Percentiles rank a stretch among this genome's conserved stretches.
Conservation (phyloP, 2,113 vertebrate genomes). For the Electrona antarctica region DNA sequence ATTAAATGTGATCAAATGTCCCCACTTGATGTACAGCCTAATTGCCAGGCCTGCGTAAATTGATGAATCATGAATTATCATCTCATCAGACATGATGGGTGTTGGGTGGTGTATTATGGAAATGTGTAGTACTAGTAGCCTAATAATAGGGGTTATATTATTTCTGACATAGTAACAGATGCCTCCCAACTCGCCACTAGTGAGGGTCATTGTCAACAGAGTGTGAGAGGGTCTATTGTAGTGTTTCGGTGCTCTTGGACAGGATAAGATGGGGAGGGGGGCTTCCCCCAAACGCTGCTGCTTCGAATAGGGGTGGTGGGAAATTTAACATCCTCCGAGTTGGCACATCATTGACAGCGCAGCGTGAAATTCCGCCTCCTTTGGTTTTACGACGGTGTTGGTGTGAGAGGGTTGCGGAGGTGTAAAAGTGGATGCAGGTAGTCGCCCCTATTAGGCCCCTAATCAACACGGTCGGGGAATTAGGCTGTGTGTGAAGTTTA, state of each 20-base stretch:
- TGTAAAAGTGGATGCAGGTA: conserved; percentile 73
- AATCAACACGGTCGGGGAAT: conserved; percentile 69
- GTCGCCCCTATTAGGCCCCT: conserved; percentile 66
- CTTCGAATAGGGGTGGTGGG: conserved; percentile 68
- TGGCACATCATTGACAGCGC: conserved; percentile 73
- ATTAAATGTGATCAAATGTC: too few relatives aligned
- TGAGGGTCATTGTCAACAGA: conserved; percentile 74
- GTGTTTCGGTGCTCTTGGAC: conserved; percentile 65
- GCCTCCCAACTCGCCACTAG: conserved; percentile 69
- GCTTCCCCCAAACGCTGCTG: conserved; percentile 59
- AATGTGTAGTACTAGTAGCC: background rate
- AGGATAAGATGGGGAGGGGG: conserved; percentile 63
- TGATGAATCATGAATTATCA: background rate
- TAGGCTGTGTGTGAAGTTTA: conserved; percentile 74
- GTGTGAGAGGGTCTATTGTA: conserved; percentile 75
- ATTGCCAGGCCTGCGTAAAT: background rate
- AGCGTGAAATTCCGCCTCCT: conserved; percentile 81
- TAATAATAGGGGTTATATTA: conserved; percentile 39
- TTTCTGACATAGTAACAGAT: conserved; percentile 70
- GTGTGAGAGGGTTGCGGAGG: conserved; percentile 77
- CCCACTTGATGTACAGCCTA: background rate
- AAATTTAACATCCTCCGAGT: conserved; percentile 76
- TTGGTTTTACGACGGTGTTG: conserved; percentile 74
- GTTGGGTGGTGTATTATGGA: too few relatives aligned
- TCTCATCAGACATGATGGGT: background rate